phyloP scores from a whole-genome alignment of 2,113 vertebrate genomes.

The Takifugu bimaculatus region DNA sequence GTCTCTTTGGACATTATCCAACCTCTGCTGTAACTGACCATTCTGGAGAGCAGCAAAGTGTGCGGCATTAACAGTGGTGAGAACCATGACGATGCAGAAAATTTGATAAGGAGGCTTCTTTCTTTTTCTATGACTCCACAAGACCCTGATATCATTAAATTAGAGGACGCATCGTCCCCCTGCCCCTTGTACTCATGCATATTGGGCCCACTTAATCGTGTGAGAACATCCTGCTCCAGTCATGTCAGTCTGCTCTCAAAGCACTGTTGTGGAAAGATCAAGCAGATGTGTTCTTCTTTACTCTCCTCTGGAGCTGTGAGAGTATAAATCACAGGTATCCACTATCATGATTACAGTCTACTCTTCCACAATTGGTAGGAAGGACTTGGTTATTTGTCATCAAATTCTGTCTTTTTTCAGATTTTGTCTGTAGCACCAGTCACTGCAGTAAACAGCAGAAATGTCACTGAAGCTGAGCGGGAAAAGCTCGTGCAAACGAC shows the following conservation, averaged over 20 bases:
- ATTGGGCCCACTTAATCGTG: constrained; percentile 31
- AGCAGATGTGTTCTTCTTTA: constrained; percentile 43
- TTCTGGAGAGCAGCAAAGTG: constrained; percentile 69
- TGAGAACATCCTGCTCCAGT: constrained; percentile 14
- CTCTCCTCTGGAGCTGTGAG: constrained; percentile 17
- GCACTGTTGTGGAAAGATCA: constrained; percentile 25
- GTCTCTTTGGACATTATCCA: constrained; percentile 89
- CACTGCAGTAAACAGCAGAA: too few relatives aligned
- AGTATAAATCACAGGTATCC: constrained; percentile 23
- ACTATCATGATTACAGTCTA: constrained; percentile 21
- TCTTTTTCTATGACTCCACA: too few relatives aligned
- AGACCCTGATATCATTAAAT: background rate
- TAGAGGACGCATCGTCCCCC: constrained; percentile 22
- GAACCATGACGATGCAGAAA: constrained; percentile 5
- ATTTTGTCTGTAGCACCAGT: too few relatives aligned
- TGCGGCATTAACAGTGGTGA: background rate
- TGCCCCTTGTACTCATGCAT: background rate
- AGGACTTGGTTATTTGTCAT: too few relatives aligned
- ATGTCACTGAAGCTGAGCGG: too few relatives aligned
- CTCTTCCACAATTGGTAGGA: background rate
- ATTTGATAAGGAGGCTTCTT: too few relatives aligned
- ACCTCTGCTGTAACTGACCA: constrained; percentile 84
- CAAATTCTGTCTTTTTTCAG: too few relatives aligned
- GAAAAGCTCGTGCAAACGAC: too few relatives aligned
- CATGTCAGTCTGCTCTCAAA: constrained; percentile 6